Conservation (phyloP, 2,113 vertebrate genomes). For the Callospermophilus lateralis region DNA sequence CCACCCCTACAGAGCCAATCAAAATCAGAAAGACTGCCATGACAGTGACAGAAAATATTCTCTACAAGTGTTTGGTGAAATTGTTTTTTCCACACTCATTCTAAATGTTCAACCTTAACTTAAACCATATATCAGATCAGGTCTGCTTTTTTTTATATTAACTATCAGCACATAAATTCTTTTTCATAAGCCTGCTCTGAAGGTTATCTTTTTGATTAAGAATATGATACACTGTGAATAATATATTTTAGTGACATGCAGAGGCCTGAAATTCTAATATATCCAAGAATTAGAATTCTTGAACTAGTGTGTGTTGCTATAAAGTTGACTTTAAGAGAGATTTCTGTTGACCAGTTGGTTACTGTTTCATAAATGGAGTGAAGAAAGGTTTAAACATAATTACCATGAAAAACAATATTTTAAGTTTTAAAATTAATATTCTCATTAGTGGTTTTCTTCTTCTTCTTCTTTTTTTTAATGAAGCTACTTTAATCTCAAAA, state of each 20-base stretch:
- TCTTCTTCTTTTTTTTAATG: not conserved
- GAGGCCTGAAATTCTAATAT: not conserved
- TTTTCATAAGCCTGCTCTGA: not conserved
- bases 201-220: slow-evolving; percentile 1
- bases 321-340: not conserved
- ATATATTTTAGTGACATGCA: not conserved
- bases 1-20: not conserved
- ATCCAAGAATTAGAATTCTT: not conserved
- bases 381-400: not conserved
- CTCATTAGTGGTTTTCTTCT: not conserved
- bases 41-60: not conserved
- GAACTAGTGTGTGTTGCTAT: not conserved
- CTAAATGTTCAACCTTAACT: not conserved
- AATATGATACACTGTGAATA: not conserved
- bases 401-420: slow-evolving; percentile 56
- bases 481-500: slow-evolving; percentile 59
- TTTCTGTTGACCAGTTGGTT: not conserved
- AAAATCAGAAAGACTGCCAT: not conserved
- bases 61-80: not conserved
- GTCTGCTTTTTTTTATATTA: not conserved
- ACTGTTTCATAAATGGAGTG: not conserved
- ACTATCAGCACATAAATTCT: not conserved
- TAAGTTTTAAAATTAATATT: slow-evolving; percentile 48
- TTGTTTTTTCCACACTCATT: not conserved
- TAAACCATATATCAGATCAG: not conserved